Percentiles rank a stretch among this genome's conserved stretches.
Evolutionary conservation across 2,113 vertebrate genomes (phyloP).

Genomic region (Coturnix japonica): DNA sequence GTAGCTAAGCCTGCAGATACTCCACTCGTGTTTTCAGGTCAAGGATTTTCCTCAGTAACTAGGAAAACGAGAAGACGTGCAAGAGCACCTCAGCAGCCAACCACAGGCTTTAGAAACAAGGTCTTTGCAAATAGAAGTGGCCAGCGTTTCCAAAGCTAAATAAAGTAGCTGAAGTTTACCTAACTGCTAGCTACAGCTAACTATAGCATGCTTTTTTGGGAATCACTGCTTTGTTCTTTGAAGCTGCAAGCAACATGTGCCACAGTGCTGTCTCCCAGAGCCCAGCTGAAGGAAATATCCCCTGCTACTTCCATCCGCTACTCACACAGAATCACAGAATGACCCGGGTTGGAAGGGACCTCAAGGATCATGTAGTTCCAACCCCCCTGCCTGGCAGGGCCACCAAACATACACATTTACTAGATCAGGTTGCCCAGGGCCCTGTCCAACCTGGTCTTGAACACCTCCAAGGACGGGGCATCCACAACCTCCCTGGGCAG

Average conservation of each 20-base stretch:
- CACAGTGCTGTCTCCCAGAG: neutral
- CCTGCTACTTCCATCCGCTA: conserved; percentile 1
- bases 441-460: too few species aligned
- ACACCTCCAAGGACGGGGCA: too few species aligned
- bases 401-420: too few species aligned
- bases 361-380: too few species aligned
- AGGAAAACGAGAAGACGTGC: neutral
- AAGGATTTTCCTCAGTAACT: neutral
- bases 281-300: neutral
- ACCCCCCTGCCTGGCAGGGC: too few species aligned
- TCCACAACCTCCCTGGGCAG: too few species aligned
- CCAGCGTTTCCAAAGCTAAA: neutral
- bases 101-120: neutral
- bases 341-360: too few species aligned
- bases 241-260: rapidly evolving
- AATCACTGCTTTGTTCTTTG: neutral
- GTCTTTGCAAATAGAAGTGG: conserved; percentile 7
- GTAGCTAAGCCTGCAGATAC: neutral
- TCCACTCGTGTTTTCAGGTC: conserved; percentile 21
- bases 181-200: neutral
- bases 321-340: too few species aligned
- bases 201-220: neutral
- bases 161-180: conserved; percentile 7
- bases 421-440: too few species aligned
- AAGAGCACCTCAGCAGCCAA: neutral